Evolutionary conservation across 2,113 vertebrate genomes (phyloP), one percentile per base, ranked within the genome.

Genomic region (Seriola rivoliana): DNA sequence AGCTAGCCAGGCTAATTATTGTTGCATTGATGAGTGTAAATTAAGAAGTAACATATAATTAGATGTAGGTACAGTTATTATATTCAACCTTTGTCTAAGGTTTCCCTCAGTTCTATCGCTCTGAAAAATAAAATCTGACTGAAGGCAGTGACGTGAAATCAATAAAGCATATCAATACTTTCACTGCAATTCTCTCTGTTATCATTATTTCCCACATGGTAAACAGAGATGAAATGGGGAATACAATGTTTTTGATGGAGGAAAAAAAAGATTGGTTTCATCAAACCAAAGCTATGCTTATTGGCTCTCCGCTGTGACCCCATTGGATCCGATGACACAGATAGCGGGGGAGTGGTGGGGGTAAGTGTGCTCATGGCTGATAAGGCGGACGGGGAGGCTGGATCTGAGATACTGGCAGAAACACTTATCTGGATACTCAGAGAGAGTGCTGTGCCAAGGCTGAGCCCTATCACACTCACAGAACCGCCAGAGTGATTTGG

Each of bases 301-400:
- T 82, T 89, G 82, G 87, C 65, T 80, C 76, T 84, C 58, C 58
- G 46, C 93, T 88, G 89, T 92, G 92, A 95, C 93, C 90, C 91
- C 69, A 74, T 72, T 81, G 92, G 91, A 89, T 93, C 84, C 50
- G 89, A 95, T 94, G 92, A 88, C 92, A 93, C 71, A 86, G 93
- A 95, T 94, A 94, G 83, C 7, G 13, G 80, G 68, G 82, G 80
- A 83, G 72, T 69, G 88, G 91, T 38, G 85, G 88, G 88, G 83
- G 92, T 65, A 86, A 60, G 91, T 84, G 92, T 95, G 93, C 90
- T 91, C 54, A 7, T 8, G 67, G 77, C 91, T 92, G 94, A 96
- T 95, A 95, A 95, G 93, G 80, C 67, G 32, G 74, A 75, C 5
- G 36, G 36, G 75, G 71, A 73, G 75, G 79, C 71, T 86, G 83